Conservation (phyloP, 2,888 invertebrate genomes). For the Lochmaea capreae region DNA sequence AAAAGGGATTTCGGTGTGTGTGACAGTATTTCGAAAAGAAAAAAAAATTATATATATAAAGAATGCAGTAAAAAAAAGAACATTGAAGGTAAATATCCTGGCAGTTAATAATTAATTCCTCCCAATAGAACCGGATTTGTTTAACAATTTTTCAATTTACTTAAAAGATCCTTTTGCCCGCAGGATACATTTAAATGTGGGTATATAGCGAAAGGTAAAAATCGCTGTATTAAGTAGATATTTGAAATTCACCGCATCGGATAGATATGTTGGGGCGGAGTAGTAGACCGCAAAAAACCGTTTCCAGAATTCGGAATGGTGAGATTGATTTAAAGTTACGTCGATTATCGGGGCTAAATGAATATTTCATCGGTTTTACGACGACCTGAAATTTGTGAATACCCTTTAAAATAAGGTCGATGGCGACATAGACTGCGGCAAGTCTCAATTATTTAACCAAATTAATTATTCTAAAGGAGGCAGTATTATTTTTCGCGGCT, state of each 20-base stretch:
- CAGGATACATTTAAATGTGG: constrained; percentile 3
- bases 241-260: constrained; percentile 32
- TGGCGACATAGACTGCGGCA: neutral
- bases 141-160: neutral
- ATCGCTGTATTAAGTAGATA: constrained; percentile 10
- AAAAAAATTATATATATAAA: too few species aligned
- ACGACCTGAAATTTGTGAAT: constrained; percentile 33
- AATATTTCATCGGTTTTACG: constrained; percentile 37
- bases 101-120: neutral
- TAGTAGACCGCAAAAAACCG: constrained; percentile 31
- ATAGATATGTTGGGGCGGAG: constrained; percentile 23
- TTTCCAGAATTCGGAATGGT: constrained; percentile 33
- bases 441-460: neutral
- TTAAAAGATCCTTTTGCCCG: neutral
- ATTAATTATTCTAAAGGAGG: neutral
- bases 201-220: constrained; percentile 11
- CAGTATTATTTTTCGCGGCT: too few species aligned
- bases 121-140: neutral
- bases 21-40: too few species aligned
- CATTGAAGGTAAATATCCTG: neutral
- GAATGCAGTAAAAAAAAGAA: neutral
- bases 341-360: constrained; percentile 35
- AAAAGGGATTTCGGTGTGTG: too few species aligned
- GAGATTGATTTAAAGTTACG: constrained; percentile 40
- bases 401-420: neutral